Evolutionary conservation across 2,113 vertebrate genomes (phyloP).

Genomic region (Psammodynastes pulverulentus): DNA sequence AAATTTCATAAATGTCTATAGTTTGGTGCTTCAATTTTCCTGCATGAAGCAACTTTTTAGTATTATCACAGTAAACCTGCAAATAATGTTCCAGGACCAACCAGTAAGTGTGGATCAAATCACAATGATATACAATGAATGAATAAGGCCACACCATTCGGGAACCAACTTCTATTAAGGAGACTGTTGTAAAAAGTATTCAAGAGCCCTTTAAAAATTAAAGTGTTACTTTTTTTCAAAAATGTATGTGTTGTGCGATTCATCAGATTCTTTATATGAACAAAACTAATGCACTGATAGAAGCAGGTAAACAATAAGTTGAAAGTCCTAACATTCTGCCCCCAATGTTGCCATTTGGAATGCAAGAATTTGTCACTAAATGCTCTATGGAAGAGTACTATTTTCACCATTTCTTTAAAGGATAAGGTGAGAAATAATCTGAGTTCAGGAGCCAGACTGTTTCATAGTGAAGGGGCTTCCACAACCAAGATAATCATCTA

Average conservation of each 20-base stretch:
- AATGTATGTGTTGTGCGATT: background rate
- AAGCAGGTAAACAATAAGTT: background rate
- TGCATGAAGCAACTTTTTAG: slow-evolving; percentile 14
- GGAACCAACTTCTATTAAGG: background rate
- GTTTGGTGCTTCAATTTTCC: slow-evolving; percentile 1
- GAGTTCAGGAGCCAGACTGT: background rate
- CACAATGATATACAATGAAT: background rate
- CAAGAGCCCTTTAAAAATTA: background rate
- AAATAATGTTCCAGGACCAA: background rate
- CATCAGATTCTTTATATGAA: background rate
- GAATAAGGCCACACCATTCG: background rate
- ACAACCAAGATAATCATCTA: background rate
- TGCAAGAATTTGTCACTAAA: background rate
- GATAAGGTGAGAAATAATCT: background rate
- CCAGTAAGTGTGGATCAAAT: background rate
- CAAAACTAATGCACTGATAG: background rate
- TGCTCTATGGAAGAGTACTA: background rate
- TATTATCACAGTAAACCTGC: background rate
- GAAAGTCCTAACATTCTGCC: background rate
- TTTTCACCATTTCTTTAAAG: background rate
- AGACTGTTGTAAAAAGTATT: background rate
- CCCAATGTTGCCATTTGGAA: background rate
- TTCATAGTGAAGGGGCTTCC: background rate
- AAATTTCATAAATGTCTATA: background rate
- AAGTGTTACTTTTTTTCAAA: background rate